Evolutionary conservation across 2,113 vertebrate species (phyloP).

Genomic region (Otocyon megalotis): DNA sequence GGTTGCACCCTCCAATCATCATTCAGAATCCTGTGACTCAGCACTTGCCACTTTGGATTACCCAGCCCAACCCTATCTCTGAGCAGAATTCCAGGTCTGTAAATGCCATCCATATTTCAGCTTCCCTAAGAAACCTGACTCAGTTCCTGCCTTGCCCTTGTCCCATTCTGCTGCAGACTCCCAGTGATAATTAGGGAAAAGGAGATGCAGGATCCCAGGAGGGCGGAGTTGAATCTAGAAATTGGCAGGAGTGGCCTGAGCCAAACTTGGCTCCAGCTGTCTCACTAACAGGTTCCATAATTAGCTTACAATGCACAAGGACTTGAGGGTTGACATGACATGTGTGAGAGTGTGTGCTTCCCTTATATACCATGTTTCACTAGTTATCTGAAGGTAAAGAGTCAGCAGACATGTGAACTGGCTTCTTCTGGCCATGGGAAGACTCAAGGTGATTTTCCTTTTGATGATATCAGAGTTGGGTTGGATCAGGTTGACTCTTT

Average conservation of each 20-base stretch:
- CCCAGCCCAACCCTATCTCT: not conserved
- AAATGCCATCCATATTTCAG: not conserved
- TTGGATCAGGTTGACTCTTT: not conserved
- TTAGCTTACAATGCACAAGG: not conserved
- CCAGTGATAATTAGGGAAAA: not conserved
- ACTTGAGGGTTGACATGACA: too few relatives aligned
- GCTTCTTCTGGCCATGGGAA: not conserved
- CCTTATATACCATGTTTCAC: not conserved
- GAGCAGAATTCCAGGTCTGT: not conserved
- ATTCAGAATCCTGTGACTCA: not conserved
- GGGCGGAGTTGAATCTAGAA: not conserved
- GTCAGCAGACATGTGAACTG: not conserved
- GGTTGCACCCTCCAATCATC: not conserved
- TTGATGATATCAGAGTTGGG: not conserved
- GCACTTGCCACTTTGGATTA: not conserved
- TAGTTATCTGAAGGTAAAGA: not conserved
- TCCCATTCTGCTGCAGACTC: not conserved
- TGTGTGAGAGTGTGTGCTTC: not conserved
- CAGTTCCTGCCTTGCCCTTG: not conserved
- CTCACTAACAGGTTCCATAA: not conserved
- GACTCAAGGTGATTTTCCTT: not conserved
- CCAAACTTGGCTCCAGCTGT: not conserved
- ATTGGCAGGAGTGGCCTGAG: not conserved
- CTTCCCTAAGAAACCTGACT: conserved; percentile 4
- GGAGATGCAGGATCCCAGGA: not conserved